phyloP scores from a whole-genome alignment of 2,888 invertebrate species.

The Tiphia femorata region DNA sequence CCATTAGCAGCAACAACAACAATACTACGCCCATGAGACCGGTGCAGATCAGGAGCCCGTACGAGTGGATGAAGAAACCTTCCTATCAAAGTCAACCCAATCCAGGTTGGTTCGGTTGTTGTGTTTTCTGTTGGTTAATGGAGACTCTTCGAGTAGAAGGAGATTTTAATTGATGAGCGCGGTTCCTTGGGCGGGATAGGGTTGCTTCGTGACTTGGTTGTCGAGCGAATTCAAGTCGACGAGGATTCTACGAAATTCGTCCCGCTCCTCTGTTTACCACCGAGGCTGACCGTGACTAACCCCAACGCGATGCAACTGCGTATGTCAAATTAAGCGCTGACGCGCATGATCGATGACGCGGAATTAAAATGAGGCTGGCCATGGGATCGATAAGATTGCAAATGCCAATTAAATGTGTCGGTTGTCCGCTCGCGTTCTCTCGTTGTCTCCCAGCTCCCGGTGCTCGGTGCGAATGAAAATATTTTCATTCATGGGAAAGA shows the following conservation, averaged over 20 bases:
- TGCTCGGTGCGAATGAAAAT: too few species aligned
- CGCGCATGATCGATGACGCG: constrained; percentile 15
- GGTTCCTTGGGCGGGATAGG: background rate
- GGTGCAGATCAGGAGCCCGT: constrained; percentile 83
- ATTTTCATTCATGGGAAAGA: too few species aligned
- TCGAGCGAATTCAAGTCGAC: background rate
- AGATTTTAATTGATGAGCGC: background rate
- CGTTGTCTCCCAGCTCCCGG: background rate
- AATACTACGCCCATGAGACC: constrained; percentile 72
- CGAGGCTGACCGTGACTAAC: too few species aligned
- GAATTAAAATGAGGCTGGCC: constrained; percentile 13
- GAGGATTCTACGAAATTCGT: too few species aligned
- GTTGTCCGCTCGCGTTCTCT: too few species aligned
- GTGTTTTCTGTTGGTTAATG: background rate
- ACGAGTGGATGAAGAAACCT: constrained; percentile 94
- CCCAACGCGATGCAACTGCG: too few species aligned
- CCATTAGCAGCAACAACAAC: constrained; percentile 43
- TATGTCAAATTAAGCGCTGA: constrained; percentile 12
- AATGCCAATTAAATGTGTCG: too few species aligned
- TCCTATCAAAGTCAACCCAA: constrained; percentile 87
- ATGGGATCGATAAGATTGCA: constrained; percentile 14
- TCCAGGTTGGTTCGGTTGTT: constrained; percentile 74
- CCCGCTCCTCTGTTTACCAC: too few species aligned
- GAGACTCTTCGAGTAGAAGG: background rate
- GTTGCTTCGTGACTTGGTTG: background rate